phyloP scores from a whole-genome alignment of 2,113 vertebrate species.

The Cheilinus undulatus region DNA sequence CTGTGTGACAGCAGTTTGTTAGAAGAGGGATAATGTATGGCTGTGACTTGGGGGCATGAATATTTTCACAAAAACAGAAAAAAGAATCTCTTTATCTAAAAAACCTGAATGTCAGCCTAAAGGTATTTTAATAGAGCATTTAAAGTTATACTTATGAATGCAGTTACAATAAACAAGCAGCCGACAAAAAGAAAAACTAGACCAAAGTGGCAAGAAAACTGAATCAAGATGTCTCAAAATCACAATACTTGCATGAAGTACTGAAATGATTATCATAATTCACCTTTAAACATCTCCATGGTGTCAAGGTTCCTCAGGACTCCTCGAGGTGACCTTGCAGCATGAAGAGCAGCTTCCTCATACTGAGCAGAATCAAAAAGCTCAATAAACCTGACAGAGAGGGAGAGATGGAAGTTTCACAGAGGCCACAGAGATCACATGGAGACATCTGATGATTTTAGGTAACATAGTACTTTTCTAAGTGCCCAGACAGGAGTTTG shows the following conservation, averaged over 20 bases:
- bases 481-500: slow-evolving; percentile 67
- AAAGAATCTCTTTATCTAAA: no score
- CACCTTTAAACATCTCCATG: slow-evolving; percentile 79
- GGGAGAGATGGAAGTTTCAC: not conserved
- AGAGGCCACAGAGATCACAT: not conserved
- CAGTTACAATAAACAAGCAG: no score
- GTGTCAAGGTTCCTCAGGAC: slow-evolving; percentile 81
- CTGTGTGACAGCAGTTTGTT: no score
- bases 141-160: not conserved
- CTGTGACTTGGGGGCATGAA: no score
- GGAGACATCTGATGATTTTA: not conserved
- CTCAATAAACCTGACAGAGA: slow-evolving; percentile 78
- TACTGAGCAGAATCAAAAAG: slow-evolving; percentile 81
- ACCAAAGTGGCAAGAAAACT: not conserved
- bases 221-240: not conserved
- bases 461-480: slow-evolving; percentile 77
- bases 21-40: no score
- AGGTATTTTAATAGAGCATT: not conserved
- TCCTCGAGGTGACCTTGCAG: slow-evolving; percentile 81
- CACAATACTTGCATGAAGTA: not conserved
- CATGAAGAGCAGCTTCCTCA: slow-evolving; percentile 79
- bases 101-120: no score
- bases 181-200: no score
- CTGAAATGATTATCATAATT: not conserved
- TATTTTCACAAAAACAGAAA: no score